Conservation (phyloP, 2,113 vertebrate species). For the Stigmatopora argus region DNA sequence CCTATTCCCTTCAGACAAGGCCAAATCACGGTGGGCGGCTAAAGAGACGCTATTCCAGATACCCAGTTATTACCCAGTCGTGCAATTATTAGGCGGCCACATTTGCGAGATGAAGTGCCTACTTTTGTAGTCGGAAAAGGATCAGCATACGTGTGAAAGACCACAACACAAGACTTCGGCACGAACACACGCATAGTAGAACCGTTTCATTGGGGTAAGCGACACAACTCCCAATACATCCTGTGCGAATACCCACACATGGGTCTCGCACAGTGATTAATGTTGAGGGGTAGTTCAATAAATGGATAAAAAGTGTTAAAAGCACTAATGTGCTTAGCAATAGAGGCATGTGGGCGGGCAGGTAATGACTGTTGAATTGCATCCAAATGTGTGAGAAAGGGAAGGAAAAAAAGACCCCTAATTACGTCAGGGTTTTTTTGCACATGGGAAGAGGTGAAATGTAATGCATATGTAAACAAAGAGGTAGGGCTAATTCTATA, state of each 20-base stretch:
- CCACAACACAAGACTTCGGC: neutral
- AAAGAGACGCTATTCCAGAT: constrained; percentile 7
- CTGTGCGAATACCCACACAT: neutral
- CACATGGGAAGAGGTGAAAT: constrained; percentile 10
- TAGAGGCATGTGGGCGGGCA: constrained; percentile 16
- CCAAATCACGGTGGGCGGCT: neutral
- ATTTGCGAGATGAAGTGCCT: neutral
- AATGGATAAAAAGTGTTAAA: constrained; percentile 27
- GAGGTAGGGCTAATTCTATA: neutral
- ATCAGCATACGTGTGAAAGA: neutral
- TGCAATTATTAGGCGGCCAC: neutral
- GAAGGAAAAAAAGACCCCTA: neutral
- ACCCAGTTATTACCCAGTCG: neutral
- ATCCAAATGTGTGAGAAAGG: constrained; percentile 4
- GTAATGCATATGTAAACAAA: constrained; percentile 7
- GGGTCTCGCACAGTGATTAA: constrained; percentile 28
- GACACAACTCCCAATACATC: constrained; percentile 20
- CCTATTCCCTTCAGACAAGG: neutral
- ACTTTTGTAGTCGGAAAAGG: neutral
- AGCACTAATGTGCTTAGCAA: constrained; percentile 10
- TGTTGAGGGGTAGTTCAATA: constrained; percentile 33
- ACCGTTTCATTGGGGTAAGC: constrained; percentile 21
- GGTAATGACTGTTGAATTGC: constrained; percentile 16
- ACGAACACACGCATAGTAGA: constrained; percentile 10
- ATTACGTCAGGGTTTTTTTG: neutral